phyloP scores from a whole-genome alignment of 2,797 vertebrate species.

The Discoglossus pictus region DNA sequence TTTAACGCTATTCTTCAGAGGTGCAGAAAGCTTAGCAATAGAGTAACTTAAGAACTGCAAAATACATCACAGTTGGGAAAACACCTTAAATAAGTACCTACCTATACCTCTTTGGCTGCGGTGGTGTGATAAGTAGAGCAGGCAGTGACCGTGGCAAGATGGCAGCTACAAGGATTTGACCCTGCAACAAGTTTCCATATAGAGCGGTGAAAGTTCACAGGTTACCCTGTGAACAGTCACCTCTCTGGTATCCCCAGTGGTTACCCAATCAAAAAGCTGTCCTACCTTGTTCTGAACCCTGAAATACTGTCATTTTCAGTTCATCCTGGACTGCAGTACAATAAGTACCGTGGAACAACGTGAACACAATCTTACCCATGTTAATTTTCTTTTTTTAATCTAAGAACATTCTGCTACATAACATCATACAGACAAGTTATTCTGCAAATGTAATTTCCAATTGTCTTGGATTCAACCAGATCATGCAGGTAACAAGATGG shows the following conservation, averaged over 20 bases:
- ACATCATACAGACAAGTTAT: conserved; percentile 18
- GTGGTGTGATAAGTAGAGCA: conserved; percentile 88
- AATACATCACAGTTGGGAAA: conserved; percentile 59
- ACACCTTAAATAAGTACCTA: conserved; percentile 88
- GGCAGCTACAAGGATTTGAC: conserved; percentile 92
- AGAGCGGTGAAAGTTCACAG: conserved; percentile 96
- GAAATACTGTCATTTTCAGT: conserved; percentile 36
- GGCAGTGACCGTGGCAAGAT: conserved; percentile 90
- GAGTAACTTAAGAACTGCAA: conserved; percentile 65
- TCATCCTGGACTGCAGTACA: conserved; percentile 31
- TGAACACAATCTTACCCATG: neutral
- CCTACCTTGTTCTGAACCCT: conserved; percentile 32
- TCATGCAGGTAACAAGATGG: conserved; percentile 66
- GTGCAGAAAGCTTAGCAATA: no score
- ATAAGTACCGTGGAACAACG: conserved; percentile 18
- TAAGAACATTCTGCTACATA: neutral
- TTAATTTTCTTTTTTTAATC: conserved; percentile 17
- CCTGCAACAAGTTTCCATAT: conserved; percentile 95
- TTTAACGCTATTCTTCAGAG: no score
- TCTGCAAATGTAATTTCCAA: conserved; percentile 51
- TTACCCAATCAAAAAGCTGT: conserved; percentile 65
- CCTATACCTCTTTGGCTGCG: conserved; percentile 88
- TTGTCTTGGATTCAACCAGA: conserved; percentile 60
- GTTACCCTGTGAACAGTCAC: conserved; percentile 90
- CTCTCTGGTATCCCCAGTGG: conserved; percentile 80